A percentile compares a stretch with the other conserved stretches of the same genome.
These are phyloP conservation scores for Hirtodrosophila alboralis DNA, from an alignment of 2,888 invertebrate genomes.

Conservation along the genomic window DNA sequence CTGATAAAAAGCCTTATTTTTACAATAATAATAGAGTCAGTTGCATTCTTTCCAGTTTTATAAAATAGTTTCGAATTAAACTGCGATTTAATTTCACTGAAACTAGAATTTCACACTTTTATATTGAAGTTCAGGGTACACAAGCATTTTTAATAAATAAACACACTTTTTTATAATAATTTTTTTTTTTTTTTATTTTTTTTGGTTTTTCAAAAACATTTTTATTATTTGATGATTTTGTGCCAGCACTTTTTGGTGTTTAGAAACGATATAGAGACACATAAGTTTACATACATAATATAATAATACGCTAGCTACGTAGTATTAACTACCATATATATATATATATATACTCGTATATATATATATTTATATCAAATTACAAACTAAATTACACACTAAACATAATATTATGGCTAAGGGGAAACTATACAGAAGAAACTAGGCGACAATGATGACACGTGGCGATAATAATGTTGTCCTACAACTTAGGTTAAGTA, in stretches of 20 bases:
- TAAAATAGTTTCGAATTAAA: too few relatives aligned
- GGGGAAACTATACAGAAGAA: slow-evolving; percentile 51
- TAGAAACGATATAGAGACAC: slow-evolving; percentile 71
- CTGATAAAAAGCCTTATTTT: too few relatives aligned
- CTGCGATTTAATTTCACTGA: too few relatives aligned
- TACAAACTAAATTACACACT: slow-evolving; percentile 33
- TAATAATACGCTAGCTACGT: slow-evolving; percentile 39
- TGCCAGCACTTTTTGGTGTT: slow-evolving; percentile 83
- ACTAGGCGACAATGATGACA: slow-evolving; percentile 57
- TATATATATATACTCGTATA: slow-evolving; percentile 38
- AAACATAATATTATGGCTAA: slow-evolving; percentile 48
- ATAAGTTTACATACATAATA: slow-evolving; percentile 54
- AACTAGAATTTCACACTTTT: too few relatives aligned
- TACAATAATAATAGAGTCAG: too few relatives aligned
- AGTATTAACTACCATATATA: slow-evolving; percentile 27
- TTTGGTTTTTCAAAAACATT: slow-evolving; percentile 70
- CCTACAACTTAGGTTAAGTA: slow-evolving; percentile 45
- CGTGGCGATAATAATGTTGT: slow-evolving; percentile 55
- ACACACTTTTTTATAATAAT: too few relatives aligned
- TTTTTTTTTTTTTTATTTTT: too few relatives aligned
- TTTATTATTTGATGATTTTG: slow-evolving; percentile 69
- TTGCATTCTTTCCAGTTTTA: too few relatives aligned
- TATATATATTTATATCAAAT: slow-evolving; percentile 17
- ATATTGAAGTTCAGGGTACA: too few relatives aligned
- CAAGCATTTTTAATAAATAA: too few relatives aligned